phyloP scores from a whole-genome alignment of 2,797 vertebrate species.

The Eospalax fontanierii region DNA sequence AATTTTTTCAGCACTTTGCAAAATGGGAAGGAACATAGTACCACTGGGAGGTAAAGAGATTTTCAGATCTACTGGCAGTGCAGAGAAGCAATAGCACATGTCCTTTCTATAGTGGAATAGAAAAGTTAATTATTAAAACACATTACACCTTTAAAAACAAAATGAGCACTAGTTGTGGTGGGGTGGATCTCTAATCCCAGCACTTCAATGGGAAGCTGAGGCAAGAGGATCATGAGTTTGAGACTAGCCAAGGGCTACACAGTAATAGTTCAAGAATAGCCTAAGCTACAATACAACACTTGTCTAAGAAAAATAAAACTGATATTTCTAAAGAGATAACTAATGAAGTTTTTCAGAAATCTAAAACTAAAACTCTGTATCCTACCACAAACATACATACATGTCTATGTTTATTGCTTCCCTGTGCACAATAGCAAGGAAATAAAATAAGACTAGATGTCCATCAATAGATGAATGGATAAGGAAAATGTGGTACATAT shows the following conservation, averaged over 20 bases:
- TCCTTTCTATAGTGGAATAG: background rate
- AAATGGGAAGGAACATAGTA: background rate
- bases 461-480: background rate
- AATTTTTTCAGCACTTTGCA: background rate
- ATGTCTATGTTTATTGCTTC: background rate
- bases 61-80: background rate
- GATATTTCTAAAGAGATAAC: background rate
- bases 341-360: background rate
- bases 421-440: background rate
- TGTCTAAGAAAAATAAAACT: background rate
- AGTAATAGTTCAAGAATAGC: background rate
- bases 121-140: constrained; percentile 51
- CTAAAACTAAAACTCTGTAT: background rate
- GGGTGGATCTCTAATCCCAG: background rate
- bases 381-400: background rate
- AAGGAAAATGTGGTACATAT: background rate
- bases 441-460: background rate
- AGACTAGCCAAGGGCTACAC: background rate
- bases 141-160: constrained; percentile 1
- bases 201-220: background rate
- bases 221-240: background rate
- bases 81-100: constrained; percentile 8
- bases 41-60: background rate
- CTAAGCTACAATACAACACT: background rate
- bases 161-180: background rate